Evolutionary conservation across 2,888 invertebrate genomes (phyloP).

Genomic region (Hesperia comma): DNA sequence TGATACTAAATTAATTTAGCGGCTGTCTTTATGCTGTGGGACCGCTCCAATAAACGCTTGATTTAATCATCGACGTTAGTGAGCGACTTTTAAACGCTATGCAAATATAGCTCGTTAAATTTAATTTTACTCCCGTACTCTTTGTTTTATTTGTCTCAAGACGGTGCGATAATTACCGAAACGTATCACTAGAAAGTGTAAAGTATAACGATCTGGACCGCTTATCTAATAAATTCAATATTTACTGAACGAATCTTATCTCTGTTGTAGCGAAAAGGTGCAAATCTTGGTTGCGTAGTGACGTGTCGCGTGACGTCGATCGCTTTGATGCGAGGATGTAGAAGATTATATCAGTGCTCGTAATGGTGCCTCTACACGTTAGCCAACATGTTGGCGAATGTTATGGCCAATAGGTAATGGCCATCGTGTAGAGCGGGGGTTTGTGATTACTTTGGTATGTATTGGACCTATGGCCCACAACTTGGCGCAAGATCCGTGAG

Average conservation of each 20-base stretch:
- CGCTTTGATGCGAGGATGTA: constrained; percentile 48
- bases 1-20: background rate
- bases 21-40: background rate
- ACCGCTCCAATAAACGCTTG: background rate
- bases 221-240: constrained; percentile 69
- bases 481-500: too few relatives aligned
- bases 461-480: too few relatives aligned
- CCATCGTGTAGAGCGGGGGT: too few relatives aligned
- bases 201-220: constrained; percentile 77
- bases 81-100: constrained; percentile 39
- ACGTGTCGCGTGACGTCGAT: constrained; percentile 65
- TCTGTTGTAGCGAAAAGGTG: constrained; percentile 62
- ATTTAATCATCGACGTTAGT: constrained; percentile 19
- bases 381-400: too few relatives aligned
- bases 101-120: constrained; percentile 34
- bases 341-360: constrained; percentile 38
- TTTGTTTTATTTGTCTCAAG: constrained; percentile 55
- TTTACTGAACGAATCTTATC: constrained; percentile 70
- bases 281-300: constrained; percentile 65
- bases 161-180: constrained; percentile 61
- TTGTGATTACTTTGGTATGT: too few relatives aligned
- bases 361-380: too few relatives aligned
- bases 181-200: constrained; percentile 72
- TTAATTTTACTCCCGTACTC: constrained; percentile 28
- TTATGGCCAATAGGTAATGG: too few relatives aligned